Conservation (phyloP, 2,888 invertebrate genomes). For the Troides aeacus region DNA sequence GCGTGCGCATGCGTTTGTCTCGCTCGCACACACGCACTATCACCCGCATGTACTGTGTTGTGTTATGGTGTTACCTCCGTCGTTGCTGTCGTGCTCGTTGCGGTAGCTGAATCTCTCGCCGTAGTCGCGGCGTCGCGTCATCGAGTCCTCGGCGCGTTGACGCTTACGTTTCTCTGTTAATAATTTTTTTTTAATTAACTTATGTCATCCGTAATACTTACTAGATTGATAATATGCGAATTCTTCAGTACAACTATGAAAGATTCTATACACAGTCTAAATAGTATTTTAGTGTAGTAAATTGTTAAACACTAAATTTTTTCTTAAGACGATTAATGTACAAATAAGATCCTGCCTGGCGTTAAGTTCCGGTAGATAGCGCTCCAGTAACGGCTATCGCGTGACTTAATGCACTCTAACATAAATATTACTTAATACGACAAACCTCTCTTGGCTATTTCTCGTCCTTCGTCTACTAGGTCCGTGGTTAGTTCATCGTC, state of each 20-base stretch:
- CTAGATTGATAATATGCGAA: too few relatives aligned
- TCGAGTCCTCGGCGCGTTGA: slow-evolving; percentile 89
- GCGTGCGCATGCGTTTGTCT: not conserved
- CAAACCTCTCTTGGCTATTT: slow-evolving; percentile 92
- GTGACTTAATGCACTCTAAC: not conserved
- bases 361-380: too few relatives aligned
- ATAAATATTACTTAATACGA: not conserved
- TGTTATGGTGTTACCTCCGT: slow-evolving; percentile 77
- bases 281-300: too few relatives aligned
- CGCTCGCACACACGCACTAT: not conserved
- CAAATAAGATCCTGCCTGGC: too few relatives aligned
- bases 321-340: too few relatives aligned
- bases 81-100: slow-evolving; percentile 62
- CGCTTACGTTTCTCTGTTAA: slow-evolving; percentile 88
- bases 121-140: slow-evolving; percentile 86
- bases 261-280: too few relatives aligned
- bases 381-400: not conserved
- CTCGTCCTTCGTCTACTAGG: slow-evolving; percentile 95
- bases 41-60: not conserved
- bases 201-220: too few relatives aligned
- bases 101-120: slow-evolving; percentile 82
- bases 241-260: too few relatives aligned
- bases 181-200: slow-evolving; percentile 7
- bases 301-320: too few relatives aligned
- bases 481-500: slow-evolving; percentile 97